Percentiles rank a stretch among this genome's conserved stretches.
Evolutionary conservation across 2,113 vertebrate species (phyloP).

Genomic region (Plestiodon gilberti): DNA sequence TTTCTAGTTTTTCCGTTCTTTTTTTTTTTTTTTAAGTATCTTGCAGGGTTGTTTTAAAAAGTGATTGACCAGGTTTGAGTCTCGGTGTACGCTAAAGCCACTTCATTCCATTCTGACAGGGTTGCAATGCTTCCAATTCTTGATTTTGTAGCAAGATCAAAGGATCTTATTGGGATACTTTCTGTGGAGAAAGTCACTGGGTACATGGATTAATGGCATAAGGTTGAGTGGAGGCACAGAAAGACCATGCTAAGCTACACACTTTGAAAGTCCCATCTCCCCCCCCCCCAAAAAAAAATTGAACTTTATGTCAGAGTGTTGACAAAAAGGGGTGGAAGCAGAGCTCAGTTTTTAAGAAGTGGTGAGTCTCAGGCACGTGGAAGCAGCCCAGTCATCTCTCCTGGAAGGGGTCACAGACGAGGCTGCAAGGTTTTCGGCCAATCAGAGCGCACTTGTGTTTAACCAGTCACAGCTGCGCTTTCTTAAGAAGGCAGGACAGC

Average conservation of each 20-base stretch:
- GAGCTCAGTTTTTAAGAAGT: too few species aligned
- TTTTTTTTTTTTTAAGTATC: neutral
- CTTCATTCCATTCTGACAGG: neutral
- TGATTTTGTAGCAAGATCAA: neutral
- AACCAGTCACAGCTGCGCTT: too few species aligned
- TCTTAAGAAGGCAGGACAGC: too few species aligned
- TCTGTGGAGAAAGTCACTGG: neutral
- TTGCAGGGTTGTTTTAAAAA: constrained; percentile 30
- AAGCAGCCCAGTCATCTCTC: neutral
- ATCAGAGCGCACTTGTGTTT: too few species aligned
- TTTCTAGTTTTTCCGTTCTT: neutral
- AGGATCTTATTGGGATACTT: neutral
- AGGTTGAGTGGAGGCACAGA: neutral
- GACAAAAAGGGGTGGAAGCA: neutral
- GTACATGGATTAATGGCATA: neutral
- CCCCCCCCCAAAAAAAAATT: neutral
- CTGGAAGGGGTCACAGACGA: too few species aligned
- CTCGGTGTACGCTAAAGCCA: neutral
- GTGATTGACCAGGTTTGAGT: constrained; percentile 15
- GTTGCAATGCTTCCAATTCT: neutral
- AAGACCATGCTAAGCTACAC: neutral
- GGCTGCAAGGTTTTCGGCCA: too few species aligned
- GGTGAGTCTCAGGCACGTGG: neutral
- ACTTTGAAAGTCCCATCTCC: neutral
- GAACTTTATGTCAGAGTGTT: neutral